Base-by-base conservation (phyloP, 1,140 invertebrate species). In the Neodiprion fabricii region DNA sequence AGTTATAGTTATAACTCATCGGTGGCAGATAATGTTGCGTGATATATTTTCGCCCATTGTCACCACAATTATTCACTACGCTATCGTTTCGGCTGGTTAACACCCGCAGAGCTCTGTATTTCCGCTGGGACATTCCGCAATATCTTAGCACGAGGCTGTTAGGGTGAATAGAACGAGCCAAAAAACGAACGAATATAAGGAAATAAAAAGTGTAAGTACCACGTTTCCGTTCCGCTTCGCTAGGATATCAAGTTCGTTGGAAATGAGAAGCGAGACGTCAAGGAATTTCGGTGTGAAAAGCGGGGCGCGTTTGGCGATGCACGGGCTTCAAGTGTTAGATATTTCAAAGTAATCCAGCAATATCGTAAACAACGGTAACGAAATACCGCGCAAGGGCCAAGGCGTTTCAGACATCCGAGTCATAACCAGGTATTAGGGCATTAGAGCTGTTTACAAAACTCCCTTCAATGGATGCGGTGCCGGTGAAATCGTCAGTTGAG, bases 261-360 rank as follows among this genome's bases (percentile, higher is more conserved):
- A 61, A 17, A 72, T 48, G 71, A 14, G 10, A 71, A 14, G 71
- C 68, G 47, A 14, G 21, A 40, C 28, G 28, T 40, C 28, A 40
- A 40, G 28, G 28, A 40, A 40, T 40, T 40, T 40, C 28, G 28
- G 28, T 40, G 28, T 40, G 28, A 40, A 40, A 40, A 40, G 28
- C 28, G 28, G 28, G 28, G 28, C 28, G 28, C 28, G 28, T 40
- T 40, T 3, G 2, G 28, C 28, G 5, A 2, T 5, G 28, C 5
- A 17, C 11, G n/a, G 5, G 53, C 83, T 87, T 82, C 85, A 79
- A 88, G 86, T 89, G 86, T 88, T 82, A 88, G 88, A 88, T 88
- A 88, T 88, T 87, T 84, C 79, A 83, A 85, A 85, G 84, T 88
- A 88, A 88, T 88, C 87, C 86, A 82, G 85, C 86, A 88, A 88